phyloP scores from a whole-genome alignment of 2,888 invertebrate genomes.

The Cosmia pyralina region DNA sequence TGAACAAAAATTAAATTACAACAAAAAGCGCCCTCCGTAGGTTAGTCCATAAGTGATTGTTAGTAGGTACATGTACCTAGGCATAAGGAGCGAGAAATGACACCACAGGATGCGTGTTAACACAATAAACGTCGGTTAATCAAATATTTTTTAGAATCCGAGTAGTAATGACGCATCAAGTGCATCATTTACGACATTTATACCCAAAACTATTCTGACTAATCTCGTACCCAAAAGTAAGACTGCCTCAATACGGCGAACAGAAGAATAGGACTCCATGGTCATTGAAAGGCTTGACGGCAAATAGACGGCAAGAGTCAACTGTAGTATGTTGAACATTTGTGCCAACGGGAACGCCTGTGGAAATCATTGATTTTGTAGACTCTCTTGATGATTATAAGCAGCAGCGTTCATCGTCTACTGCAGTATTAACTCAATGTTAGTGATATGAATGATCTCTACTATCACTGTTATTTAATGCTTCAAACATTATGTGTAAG shows the following conservation, averaged over 20 bases:
- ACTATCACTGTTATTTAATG: neutral
- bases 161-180: slow-evolving; percentile 55
- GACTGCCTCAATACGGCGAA: slow-evolving; percentile 90
- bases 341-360: slow-evolving; percentile 94
- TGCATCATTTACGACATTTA: slow-evolving; percentile 44
- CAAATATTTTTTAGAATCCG: slow-evolving; percentile 56
- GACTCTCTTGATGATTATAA: neutral
- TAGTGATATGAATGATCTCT: neutral
- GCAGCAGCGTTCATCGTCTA: neutral
- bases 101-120: slow-evolving; percentile 62
- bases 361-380: slow-evolving; percentile 70
- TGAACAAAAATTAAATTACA: slow-evolving; percentile 1
- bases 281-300: slow-evolving; percentile 88
- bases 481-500: neutral
- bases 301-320: slow-evolving; percentile 89
- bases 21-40: neutral
- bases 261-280: slow-evolving; percentile 91
- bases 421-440: neutral
- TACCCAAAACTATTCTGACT: slow-evolving; percentile 61
- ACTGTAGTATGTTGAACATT: slow-evolving; percentile 93
- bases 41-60: slow-evolving; percentile 45
- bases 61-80: slow-evolving; percentile 48
- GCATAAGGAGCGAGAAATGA: slow-evolving; percentile 47
- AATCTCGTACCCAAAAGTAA: slow-evolving; percentile 89
- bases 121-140: slow-evolving; percentile 60